These are phyloP conservation scores for Artibeus lituratus DNA, from an alignment of 2,797 vertebrate species.

Conservation along the genomic window DNA sequence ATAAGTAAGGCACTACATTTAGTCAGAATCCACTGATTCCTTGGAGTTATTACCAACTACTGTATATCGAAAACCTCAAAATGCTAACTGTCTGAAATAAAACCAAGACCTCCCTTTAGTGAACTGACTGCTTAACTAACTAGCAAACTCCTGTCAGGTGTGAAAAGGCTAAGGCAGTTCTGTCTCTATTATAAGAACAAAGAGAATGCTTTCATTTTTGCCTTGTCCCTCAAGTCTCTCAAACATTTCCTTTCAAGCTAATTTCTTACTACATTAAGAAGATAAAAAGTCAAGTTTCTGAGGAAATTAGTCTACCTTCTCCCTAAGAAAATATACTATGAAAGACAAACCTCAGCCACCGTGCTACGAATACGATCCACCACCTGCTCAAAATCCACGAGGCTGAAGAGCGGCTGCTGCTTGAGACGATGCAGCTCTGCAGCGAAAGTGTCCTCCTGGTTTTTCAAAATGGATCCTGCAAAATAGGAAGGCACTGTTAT, in stretches of 20 bases:
- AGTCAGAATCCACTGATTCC: neutral
- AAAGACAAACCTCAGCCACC: constrained; percentile 91
- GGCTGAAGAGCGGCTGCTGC: constrained; percentile 93
- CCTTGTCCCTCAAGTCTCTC: neutral
- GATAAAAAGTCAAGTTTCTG: neutral
- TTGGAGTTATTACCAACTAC: neutral
- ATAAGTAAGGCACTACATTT: neutral
- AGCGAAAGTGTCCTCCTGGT: constrained; percentile 95
- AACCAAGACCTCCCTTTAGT: neutral
- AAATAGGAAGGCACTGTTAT: neutral
- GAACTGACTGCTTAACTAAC: neutral
- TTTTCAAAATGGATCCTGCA: constrained; percentile 95
- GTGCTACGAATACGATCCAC: constrained; percentile 95
- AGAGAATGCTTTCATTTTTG: neutral
- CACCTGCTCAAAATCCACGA: constrained; percentile 96
- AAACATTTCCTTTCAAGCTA: neutral
- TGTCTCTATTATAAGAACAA: neutral
- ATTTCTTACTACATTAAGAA: neutral
- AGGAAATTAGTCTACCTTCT: neutral
- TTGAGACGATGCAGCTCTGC: constrained; percentile 95
- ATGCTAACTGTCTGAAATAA: neutral
- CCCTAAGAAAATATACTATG: neutral
- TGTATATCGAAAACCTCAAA: neutral
- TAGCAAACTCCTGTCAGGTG: neutral
- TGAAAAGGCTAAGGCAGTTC: neutral